Evolutionary conservation across 2,113 vertebrate species (phyloP).

Genomic region (Calidris pugnax): DNA sequence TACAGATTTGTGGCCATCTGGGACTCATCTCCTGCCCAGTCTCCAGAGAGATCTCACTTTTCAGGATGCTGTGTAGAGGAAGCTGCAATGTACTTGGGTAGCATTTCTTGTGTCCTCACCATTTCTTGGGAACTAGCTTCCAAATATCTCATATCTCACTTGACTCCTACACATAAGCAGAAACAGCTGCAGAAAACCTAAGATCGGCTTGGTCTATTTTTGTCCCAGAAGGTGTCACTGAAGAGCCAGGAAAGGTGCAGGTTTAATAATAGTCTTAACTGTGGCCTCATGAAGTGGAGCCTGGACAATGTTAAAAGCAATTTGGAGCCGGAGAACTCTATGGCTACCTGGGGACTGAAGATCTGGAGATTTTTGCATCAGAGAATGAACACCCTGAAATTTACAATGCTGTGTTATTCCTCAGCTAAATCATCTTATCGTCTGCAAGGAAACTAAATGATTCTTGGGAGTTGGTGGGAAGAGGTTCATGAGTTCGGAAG

Average conservation of each 20-base stretch:
- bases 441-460: background rate
- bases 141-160: background rate
- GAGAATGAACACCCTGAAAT: background rate
- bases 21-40: background rate
- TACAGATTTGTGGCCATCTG: background rate
- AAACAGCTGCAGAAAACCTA: background rate
- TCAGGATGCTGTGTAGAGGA: background rate
- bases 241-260: slow-evolving; percentile 22
- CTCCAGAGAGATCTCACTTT: background rate
- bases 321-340: background rate
- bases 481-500: background rate
- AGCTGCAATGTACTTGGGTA: background rate
- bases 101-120: background rate
- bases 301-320: background rate
- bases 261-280: background rate
- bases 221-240: slow-evolving; percentile 65
- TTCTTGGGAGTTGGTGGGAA: background rate
- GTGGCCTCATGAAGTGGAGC: background rate
- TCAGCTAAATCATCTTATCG: background rate
- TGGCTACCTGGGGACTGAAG: background rate
- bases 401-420: background rate
- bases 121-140: background rate
- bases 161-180: background rate
- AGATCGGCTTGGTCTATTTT: background rate
- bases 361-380: background rate